Evolutionary conservation across 1,140 invertebrate genomes (phyloP), one percentile per base, ranked within the genome.

Genomic region (Ctenoplectra terminalis): DNA sequence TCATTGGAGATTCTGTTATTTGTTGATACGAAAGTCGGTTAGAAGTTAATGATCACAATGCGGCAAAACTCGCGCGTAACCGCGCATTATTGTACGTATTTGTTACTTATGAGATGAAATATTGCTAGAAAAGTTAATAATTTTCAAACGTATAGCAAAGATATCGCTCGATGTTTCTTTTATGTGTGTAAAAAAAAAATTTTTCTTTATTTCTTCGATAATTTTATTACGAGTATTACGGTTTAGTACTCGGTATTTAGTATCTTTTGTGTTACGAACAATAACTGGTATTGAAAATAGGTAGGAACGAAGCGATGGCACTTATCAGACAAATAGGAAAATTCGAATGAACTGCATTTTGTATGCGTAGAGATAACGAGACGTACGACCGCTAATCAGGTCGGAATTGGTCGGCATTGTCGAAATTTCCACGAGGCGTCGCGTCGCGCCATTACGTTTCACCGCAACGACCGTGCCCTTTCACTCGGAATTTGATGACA

Each of bases 351-450:
- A 17, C 7, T 13, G 31, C 31, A 43, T 48, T 71, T 23, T 20
- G 8, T 13, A 26, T 13, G 48, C 26, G 69, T 43, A 20, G 20
- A 77, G 75, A 58, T 48, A 58, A 34, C 40, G 5, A 48, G 40
- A 17, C 20, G 29, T 17, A 63, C 34, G 43, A 69, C 64, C 56
- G 56, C 46, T 79, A 71, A 79, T 79, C 46, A 58, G 75, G 54
- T 48, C 26, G 37, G 20, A 72, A 63, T 72, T 52, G 66, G 56
- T 52, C 46, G 31, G 26, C 56, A 54, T 71, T 63, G 77, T 63
- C 46, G 67, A 73, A 80, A 63, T 61, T 63, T 80, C 58, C 46
- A 43, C 31, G 23, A 29, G 11, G 5, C 31, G 46, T 31, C 9
- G 26, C 31, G 3, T 61, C 54, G 66, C 43, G 1, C 43, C 29